A percentile compares a stretch with the other conserved stretches of the same genome.
These are phyloP conservation scores for Aspidiotus rigidus DNA, from an alignment of 2,888 invertebrate species.

Conservation along the genomic window DNA sequence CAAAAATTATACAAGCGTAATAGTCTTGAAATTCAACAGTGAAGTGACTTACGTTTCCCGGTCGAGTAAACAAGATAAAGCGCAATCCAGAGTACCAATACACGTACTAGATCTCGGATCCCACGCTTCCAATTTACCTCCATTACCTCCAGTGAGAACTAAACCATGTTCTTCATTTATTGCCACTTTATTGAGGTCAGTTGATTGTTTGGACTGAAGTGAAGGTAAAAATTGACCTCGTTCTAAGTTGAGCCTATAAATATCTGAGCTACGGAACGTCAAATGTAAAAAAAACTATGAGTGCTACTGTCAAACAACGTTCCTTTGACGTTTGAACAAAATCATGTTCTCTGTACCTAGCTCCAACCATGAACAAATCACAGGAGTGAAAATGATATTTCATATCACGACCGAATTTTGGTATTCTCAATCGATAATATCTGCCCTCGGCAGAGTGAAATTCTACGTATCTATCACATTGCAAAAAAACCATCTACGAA, in stretches of 20 bases:
- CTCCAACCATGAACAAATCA: slow-evolving; percentile 87
- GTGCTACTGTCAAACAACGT: too few relatives aligned
- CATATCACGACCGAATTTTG: slow-evolving; percentile 90
- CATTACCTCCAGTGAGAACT: slow-evolving; percentile 73
- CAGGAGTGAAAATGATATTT: slow-evolving; percentile 79
- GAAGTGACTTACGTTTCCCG: slow-evolving; percentile 37
- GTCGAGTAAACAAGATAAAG: slow-evolving; percentile 52
- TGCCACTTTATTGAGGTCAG: slow-evolving; percentile 59
- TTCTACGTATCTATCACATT: slow-evolving; percentile 85
- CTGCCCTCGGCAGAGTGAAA: slow-evolving; percentile 90
- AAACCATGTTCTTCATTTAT: slow-evolving; percentile 84
- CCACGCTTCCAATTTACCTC: slow-evolving; percentile 93
- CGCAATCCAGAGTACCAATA: slow-evolving; percentile 78
- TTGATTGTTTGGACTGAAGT: slow-evolving; percentile 57
- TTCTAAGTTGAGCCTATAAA: slow-evolving; percentile 90
- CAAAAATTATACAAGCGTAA: slow-evolving; percentile 18
- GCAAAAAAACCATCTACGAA: slow-evolving; percentile 74
- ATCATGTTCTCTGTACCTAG: slow-evolving; percentile 52
- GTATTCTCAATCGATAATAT: slow-evolving; percentile 82
- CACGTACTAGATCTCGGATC: slow-evolving; percentile 73
- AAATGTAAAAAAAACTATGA: background rate
- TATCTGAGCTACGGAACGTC: slow-evolving; percentile 57
- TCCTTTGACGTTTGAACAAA: background rate
- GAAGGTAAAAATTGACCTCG: slow-evolving; percentile 88
- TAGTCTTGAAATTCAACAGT: slow-evolving; percentile 24